These are phyloP conservation scores for Periophthalmodon schlosseri DNA, from an alignment of 2,113 vertebrate species.

Conservation along the genomic window DNA sequence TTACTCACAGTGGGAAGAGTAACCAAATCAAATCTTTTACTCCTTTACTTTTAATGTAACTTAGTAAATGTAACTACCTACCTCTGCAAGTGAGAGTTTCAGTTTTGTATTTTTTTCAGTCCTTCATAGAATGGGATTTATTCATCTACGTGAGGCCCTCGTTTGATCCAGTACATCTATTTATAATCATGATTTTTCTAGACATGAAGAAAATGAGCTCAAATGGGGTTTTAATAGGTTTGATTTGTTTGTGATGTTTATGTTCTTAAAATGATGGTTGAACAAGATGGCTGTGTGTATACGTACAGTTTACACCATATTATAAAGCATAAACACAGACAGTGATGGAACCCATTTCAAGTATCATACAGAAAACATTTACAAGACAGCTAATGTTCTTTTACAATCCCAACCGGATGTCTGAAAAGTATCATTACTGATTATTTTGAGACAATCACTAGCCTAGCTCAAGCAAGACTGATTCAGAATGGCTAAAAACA, in stretches of 20 bases:
- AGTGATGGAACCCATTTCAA: slow-evolving; percentile 8
- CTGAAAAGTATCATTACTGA: neutral
- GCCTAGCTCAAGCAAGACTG: neutral
- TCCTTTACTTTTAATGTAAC: too few relatives aligned
- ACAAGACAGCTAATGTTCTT: neutral
- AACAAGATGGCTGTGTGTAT: slow-evolving; percentile 3
- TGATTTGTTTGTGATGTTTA: slow-evolving; percentile 12
- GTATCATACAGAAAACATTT: neutral
- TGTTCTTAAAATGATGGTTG: slow-evolving; percentile 5
- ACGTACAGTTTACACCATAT: neutral
- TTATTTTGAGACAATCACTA: neutral
- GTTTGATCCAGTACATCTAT: slow-evolving; percentile 8
- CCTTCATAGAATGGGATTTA: slow-evolving; percentile 24
- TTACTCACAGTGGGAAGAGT: too few relatives aligned
- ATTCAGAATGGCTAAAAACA: neutral
- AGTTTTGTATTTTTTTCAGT: slow-evolving; percentile 14
- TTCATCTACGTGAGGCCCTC: slow-evolving; percentile 5
- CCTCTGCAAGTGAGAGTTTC: neutral
- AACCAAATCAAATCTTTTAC: too few relatives aligned
- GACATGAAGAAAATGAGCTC: slow-evolving; percentile 2
- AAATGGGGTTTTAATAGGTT: slow-evolving; percentile 3
- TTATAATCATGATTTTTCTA: slow-evolving; percentile 4
- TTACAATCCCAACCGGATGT: neutral
- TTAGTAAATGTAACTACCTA: too few relatives aligned
- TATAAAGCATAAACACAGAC: neutral